Conservation (phyloP, 2,888 invertebrate genomes). For the Smittia sp. region DNA sequence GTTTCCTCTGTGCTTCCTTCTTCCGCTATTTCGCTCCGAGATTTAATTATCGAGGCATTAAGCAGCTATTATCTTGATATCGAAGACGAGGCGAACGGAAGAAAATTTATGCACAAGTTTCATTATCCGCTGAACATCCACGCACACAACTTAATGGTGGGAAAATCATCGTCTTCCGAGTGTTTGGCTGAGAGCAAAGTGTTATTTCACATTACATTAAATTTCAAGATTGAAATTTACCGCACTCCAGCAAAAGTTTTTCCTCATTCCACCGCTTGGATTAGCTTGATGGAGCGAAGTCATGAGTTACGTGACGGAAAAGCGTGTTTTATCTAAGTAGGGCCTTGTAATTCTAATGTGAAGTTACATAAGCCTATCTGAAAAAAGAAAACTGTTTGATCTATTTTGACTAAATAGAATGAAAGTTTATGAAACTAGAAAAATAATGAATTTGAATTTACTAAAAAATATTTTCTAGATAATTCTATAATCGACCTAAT, state of each 20-base stretch:
- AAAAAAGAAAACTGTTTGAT: too few relatives aligned
- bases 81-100: not conserved
- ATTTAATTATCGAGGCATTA: constrained; percentile 31
- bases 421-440: too few relatives aligned
- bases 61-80: constrained; percentile 33
- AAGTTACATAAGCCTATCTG: too few relatives aligned
- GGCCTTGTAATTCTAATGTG: too few relatives aligned
- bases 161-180: not conserved
- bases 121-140: not conserved
- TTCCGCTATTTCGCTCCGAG: not conserved
- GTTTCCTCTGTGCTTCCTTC: not conserved
- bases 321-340: too few relatives aligned
- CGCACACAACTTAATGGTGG: not conserved
- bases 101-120: constrained; percentile 23
- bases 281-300: too few relatives aligned
- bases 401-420: too few relatives aligned
- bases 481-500: too few relatives aligned
- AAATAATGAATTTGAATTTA: too few relatives aligned
- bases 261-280: not conserved
- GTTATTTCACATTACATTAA: constrained; percentile 22
- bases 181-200: constrained; percentile 5
- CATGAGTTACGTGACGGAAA: too few relatives aligned
- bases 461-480: too few relatives aligned
- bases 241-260: not conserved
- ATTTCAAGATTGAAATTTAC: constrained; percentile 16